Percentiles rank a stretch among this genome's conserved stretches.
phyloP scores from a whole-genome alignment of 2,888 invertebrate genomes.

The Seira ritae region DNA sequence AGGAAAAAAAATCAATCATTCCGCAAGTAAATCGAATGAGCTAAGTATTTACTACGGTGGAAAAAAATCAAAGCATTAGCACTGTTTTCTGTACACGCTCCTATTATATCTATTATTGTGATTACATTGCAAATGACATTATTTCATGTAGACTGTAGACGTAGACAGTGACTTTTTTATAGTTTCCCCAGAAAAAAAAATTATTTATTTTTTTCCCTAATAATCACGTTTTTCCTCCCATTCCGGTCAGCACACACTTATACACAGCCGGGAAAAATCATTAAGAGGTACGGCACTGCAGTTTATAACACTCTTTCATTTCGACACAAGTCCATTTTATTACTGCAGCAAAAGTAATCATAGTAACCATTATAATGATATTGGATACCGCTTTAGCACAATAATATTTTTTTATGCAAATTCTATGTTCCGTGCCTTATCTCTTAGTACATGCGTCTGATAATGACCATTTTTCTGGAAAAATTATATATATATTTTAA shows the following conservation, averaged over 20 bases:
- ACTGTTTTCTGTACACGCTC: neutral
- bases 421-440: neutral
- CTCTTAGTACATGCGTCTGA: neutral
- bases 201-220: neutral
- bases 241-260: neutral
- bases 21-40: neutral
- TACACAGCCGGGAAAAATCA: neutral
- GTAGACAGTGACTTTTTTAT: neutral
- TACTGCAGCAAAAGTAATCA: conserved; percentile 60
- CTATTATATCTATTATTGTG: too few species aligned
- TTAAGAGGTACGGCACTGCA: conserved; percentile 6
- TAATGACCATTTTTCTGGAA: neutral
- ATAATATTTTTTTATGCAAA: too few species aligned
- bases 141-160: neutral
- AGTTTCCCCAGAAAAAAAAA: neutral
- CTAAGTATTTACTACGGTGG: too few species aligned
- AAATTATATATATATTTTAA: neutral
- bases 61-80: neutral
- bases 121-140: neutral
- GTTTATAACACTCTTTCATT: neutral
- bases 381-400: neutral
- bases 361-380: conserved; percentile 4
- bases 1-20: conserved; percentile 29
- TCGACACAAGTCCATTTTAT: conserved; percentile 43
- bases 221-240: conserved; percentile 1